phyloP scores from a whole-genome alignment of 2,113 vertebrate species.

The Galeopterus variegatus region DNA sequence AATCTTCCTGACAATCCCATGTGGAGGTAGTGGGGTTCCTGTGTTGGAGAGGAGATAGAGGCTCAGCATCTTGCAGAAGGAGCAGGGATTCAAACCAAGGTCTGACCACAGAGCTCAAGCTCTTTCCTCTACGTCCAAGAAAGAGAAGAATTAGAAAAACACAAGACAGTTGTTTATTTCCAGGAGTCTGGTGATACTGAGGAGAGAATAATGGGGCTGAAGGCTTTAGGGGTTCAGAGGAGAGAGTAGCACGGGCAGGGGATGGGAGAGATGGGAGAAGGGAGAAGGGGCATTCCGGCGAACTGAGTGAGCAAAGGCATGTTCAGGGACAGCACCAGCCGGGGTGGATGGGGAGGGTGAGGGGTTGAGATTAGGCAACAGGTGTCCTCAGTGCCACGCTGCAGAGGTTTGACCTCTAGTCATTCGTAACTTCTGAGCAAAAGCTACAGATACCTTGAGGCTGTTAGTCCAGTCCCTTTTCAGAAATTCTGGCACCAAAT shows the following conservation, averaged over 20 bases:
- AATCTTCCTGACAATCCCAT: neutral
- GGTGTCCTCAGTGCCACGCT: neutral
- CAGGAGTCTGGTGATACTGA: neutral
- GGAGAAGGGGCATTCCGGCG: neutral
- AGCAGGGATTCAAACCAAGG: neutral
- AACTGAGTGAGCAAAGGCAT: neutral
- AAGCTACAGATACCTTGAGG: neutral
- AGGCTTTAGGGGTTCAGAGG: neutral
- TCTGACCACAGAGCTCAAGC: neutral
- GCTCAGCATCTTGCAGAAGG: neutral
- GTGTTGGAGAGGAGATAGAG: neutral
- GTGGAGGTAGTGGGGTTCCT: neutral
- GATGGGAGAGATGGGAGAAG: neutral
- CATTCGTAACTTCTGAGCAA: neutral
- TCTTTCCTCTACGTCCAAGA: neutral
- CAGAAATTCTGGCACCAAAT: neutral
- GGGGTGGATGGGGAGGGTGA: neutral
- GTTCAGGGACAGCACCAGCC: neutral
- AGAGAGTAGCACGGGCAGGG: neutral
- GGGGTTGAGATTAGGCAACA: neutral
- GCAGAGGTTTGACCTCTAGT: neutral
- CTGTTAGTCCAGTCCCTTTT: neutral
- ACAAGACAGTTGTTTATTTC: neutral
- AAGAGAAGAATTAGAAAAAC: constrained; percentile 6
- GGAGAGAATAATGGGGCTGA: neutral